Evolutionary conservation across 2,113 vertebrate genomes (phyloP).

Genomic region (Rhinolophus ferrumequinum): DNA sequence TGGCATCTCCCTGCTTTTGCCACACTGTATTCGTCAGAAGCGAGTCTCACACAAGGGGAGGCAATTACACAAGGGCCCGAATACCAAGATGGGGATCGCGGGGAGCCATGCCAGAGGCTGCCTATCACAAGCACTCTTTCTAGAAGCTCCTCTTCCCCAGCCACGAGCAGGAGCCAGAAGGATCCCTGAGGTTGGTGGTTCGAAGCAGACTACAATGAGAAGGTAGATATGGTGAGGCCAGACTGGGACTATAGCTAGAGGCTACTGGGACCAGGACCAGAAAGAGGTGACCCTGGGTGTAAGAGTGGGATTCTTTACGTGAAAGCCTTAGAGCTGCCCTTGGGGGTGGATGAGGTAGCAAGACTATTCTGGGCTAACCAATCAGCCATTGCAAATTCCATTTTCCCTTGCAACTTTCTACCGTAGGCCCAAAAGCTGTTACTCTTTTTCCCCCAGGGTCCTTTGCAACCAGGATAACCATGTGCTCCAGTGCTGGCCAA

Average conservation of each 20-base stretch:
- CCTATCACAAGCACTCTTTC: background rate
- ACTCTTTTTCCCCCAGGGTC: background rate
- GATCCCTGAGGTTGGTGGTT: background rate
- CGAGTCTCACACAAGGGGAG: background rate
- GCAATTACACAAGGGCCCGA: background rate
- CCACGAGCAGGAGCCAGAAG: background rate
- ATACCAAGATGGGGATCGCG: fast-evolving
- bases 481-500: background rate
- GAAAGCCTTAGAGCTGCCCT: background rate
- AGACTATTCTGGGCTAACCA: background rate
- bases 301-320: background rate
- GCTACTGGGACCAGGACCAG: background rate
- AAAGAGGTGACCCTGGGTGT: background rate
- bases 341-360: background rate
- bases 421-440: background rate
- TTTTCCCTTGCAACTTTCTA: background rate
- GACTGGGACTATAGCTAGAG: background rate
- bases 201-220: background rate
- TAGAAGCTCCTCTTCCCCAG: background rate
- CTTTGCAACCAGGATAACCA: background rate
- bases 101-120: background rate
- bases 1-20: background rate
- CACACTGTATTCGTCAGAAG: background rate
- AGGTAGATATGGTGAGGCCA: background rate
- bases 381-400: background rate